Conservation (phyloP, 2,113 vertebrate genomes). For the Rhagologus leucostigma region DNA sequence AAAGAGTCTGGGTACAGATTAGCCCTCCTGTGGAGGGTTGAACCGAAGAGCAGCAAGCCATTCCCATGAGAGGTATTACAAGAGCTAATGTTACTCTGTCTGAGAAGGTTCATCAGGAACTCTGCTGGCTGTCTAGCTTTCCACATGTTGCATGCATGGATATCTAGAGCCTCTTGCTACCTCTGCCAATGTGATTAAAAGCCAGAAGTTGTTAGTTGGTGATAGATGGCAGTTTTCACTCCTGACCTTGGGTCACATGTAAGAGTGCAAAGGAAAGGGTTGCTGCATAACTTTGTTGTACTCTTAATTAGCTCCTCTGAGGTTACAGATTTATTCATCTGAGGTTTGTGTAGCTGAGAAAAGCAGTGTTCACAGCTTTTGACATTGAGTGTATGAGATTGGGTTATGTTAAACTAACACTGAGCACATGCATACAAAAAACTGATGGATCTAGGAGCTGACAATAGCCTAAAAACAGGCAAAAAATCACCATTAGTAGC, state of each 20-base stretch:
- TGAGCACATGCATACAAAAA: neutral
- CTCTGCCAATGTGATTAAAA: neutral
- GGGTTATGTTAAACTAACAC: neutral
- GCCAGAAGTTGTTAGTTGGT: neutral
- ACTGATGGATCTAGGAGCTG: neutral
- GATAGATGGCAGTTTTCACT: neutral
- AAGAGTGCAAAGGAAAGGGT: neutral
- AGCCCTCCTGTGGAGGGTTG: neutral
- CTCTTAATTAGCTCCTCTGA: constrained; percentile 15
- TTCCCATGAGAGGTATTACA: neutral
- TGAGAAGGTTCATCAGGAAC: neutral
- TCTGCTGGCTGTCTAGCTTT: neutral
- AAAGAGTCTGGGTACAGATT: neutral
- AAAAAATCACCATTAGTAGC: neutral
- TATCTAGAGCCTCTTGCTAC: neutral
- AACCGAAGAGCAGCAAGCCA: neutral
- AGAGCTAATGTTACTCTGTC: neutral
- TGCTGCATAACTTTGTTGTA: neutral
- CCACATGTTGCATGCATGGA: neutral
- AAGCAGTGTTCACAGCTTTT: neutral
- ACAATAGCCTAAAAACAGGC: neutral
- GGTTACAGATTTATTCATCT: neutral
- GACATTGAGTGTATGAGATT: neutral
- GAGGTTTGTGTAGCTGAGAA: neutral
- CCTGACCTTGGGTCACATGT: neutral